Base-by-base conservation (phyloP, 2,888 invertebrate genomes). In the Litoditis marina region DNA sequence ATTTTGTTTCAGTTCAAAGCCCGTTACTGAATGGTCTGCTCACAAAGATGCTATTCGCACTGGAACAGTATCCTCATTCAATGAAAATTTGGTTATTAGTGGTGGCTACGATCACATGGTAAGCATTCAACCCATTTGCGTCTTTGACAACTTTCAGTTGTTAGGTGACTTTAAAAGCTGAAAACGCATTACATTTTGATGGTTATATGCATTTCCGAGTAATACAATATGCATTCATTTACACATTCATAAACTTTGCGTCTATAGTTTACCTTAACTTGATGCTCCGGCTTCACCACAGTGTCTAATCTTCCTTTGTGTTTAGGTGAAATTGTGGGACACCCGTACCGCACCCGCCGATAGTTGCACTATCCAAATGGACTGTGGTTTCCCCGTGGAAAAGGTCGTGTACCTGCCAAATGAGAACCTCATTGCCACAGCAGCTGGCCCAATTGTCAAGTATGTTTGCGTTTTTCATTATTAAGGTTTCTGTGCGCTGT, bases 301-400 rank as follows among this genome's bases (percentile, higher is more conserved):
- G n/a, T n/a, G n/a, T n/a, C n/a, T n/a, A n/a, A n/a, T n/a, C n/a
- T n/a, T n/a, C n/a, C n/a, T n/a, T n/a, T n/a, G n/a, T n/a, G n/a
- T 55, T 79, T 88, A 88, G 59, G 89, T 94, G 0, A 90, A 91
- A 83, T 86, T 96, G 84, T 94, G 90, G 86, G 96, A 96, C 83
- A 63, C 73, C 49, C 54, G 80, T 25, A 64, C 56, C n/a, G 51
- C 58, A 13, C n/a, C 30, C 1, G 19, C 52, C 42, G 65, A 69
- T 47, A 62, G 69, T 36, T 46, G 64, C 31, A 49, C 50, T 30
- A 47, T 68, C 42, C 67, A 66, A 44, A 89, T 92, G 1, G 89
- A 92, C 81, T 94, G 95, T 84, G 92, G 90, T 7, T 88, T 89
- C 75, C 92, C 94, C 0, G 90, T 96, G 0, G 94, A 95, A 85